Base-by-base conservation (phyloP, 1,140 invertebrate genomes). In the Arion vulgaris region DNA sequence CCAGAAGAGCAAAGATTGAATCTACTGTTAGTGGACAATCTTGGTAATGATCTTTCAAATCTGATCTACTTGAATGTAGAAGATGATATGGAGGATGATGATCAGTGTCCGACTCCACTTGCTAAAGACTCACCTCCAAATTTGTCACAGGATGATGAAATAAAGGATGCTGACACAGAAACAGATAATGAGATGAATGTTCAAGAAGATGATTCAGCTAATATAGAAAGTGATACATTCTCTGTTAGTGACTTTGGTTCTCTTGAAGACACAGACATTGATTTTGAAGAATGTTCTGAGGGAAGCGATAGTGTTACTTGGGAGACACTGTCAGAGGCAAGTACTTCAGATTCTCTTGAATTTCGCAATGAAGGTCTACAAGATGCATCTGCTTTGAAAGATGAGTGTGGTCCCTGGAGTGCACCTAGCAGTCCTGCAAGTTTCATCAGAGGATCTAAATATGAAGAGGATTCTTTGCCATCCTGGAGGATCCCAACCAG, bases 321-420 rank as follows among this genome's bases (percentile, higher is more conserved):
- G 78, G 78, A 80, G 26, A 80, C 78, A 1, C 9, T 80, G 49
- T 80, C 78, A 32, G 62, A 80, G 53, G 36, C 45, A n/a, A 80
- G 66, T 51, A 11, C 15, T 32, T 1, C 36, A 32, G 51, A 39
- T 34, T 5, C 13, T 26, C 1, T 26, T 15, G 76, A 68, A 34
- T 4, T 4, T 41, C 19, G 2, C n/a, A 34, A 34, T 32, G 53
- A 78, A 62, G 49, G 19, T 32, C 2, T 4, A 2, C 4, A 28
- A 28, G 74, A 39, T 1, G 78, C 19, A 9, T 80, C 78, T 36
- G 15, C 4, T 15, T 28, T 49, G 9, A 28, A 45, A 69, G 36
- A 49, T 15, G 66, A 71, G 32, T 15, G 2, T 51, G 34, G 66
- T 34, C 57, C 78, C 15, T 66, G 78, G 51, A 80, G 78, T 36